Evolutionary conservation across 2,113 vertebrate species (phyloP).

Genomic region (Sebastes schlegelii): DNA sequence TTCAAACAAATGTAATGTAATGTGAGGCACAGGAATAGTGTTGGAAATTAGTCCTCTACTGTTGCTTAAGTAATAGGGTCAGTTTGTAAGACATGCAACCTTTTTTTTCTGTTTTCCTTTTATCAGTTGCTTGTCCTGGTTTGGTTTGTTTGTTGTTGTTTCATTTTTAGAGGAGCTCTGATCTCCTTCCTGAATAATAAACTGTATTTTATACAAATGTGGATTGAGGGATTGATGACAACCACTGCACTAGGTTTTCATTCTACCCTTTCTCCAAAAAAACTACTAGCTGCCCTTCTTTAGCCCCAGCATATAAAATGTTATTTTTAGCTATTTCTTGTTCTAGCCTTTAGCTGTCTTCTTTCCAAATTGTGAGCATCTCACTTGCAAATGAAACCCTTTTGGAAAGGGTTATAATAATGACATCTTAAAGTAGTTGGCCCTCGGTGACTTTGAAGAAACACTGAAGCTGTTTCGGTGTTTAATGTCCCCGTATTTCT

Average conservation of each 20-base stretch:
- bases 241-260: too few species aligned
- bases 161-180: background rate
- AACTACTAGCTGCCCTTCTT: background rate
- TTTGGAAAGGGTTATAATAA: slow-evolving; percentile 9
- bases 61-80: slow-evolving; percentile 23
- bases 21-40: background rate
- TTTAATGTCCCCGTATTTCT: slow-evolving; percentile 25
- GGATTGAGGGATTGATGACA: background rate
- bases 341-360: background rate
- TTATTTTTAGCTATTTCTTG: background rate
- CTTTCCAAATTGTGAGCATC: background rate
- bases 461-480: slow-evolving; percentile 29
- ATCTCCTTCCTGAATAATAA: background rate
- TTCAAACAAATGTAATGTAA: slow-evolving; percentile 39
- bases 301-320: background rate
- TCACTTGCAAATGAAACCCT: background rate
- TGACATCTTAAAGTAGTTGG: slow-evolving; percentile 4
- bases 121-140: slow-evolving; percentile 39
- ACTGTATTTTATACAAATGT: background rate
- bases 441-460: slow-evolving; percentile 35
- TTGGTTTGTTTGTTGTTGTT: slow-evolving; percentile 11
- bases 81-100: slow-evolving; percentile 1
- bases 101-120: slow-evolving; percentile 16
- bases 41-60: slow-evolving; percentile 11
- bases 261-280: too few species aligned